phyloP scores from a whole-genome alignment of 2,888 invertebrate genomes.

The Pristionchus fissidentatus region DNA sequence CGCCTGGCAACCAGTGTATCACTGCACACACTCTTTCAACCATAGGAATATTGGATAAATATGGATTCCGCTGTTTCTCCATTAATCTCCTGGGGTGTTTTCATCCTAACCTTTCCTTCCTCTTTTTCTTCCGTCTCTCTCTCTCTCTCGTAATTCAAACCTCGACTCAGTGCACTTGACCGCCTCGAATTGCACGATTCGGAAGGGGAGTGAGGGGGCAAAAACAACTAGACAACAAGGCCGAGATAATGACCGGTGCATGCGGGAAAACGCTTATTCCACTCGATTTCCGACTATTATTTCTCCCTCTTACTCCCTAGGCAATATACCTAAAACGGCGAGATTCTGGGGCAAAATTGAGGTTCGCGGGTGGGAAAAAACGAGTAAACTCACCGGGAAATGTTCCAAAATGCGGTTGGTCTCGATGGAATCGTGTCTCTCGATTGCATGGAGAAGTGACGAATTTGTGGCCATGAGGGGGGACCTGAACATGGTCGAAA shows the following conservation, averaged over 20 bases:
- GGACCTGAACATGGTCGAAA: slow-evolving; percentile 37
- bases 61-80: no score
- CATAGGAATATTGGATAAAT: no score
- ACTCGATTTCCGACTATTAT: background rate
- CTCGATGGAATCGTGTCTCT: slow-evolving; percentile 46
- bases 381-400: slow-evolving; percentile 11
- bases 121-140: no score
- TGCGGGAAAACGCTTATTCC: background rate
- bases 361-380: no score
- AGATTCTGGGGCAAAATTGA: background rate
- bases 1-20: no score
- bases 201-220: background rate
- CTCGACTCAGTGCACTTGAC: no score
- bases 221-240: slow-evolving; percentile 11
- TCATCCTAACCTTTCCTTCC: no score
- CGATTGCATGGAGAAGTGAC: slow-evolving; percentile 40
- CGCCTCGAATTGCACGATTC: no score
- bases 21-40: no score
- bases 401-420: slow-evolving; percentile 29
- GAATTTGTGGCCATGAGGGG: background rate
- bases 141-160: no score
- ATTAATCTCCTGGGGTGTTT: no score
- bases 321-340: background rate
- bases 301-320: background rate
- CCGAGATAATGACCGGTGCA: background rate